phyloP scores from a whole-genome alignment of 2,888 invertebrate species.

The Emmelina monodactyla region DNA sequence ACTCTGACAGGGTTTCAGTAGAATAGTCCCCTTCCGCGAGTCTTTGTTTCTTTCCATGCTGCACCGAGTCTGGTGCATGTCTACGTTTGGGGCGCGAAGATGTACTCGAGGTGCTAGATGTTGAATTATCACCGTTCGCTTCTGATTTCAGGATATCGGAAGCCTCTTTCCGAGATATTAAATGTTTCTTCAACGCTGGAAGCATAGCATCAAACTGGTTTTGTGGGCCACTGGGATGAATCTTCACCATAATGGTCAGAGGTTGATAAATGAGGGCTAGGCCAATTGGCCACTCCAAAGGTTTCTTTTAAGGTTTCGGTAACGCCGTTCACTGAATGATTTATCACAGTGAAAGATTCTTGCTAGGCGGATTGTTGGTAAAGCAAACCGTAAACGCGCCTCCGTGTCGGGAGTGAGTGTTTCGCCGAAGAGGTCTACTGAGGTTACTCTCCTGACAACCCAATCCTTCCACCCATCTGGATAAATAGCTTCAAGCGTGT shows the following conservation, averaged over 20 bases:
- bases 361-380: no score
- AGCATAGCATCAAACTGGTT: not conserved
- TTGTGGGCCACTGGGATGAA: not conserved
- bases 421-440: no score
- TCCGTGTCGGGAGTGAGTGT: no score
- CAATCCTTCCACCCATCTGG: no score
- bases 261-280: constrained; percentile 2
- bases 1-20: no score
- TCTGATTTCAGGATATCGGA: not conserved
- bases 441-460: no score
- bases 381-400: no score
- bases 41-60: no score
- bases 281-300: constrained; percentile 3
- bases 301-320: constrained; percentile 3
- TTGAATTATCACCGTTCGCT: not conserved
- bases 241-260: not conserved
- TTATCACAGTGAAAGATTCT: no score
- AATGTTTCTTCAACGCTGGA: not conserved
- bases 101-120: not conserved
- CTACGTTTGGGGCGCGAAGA: not conserved
- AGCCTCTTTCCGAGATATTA: constrained; percentile 1
- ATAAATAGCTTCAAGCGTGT: no score
- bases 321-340: not conserved
- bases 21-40: no score
- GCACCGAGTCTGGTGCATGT: constrained; percentile 2